Base-by-base conservation (phyloP, 2,888 invertebrate species). In the Hypena proboscidalis region DNA sequence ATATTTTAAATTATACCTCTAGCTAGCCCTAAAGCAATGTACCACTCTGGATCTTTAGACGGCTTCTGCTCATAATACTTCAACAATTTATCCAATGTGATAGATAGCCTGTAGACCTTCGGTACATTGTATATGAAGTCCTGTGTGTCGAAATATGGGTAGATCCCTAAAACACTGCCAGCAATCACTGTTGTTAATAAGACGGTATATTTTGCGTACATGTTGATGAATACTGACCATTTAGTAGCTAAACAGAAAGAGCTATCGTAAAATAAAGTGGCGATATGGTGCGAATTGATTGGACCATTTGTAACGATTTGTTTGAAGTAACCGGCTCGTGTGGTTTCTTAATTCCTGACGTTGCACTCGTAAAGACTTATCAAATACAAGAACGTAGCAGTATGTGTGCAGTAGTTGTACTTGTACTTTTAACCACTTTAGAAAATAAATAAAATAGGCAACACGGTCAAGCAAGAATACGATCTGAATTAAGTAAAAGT, bases 81-180 rank as follows among this genome's bases (percentile, higher is more conserved):
- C 44, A 90, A 59, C 37, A 90, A 52, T 53, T 83, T 89, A 30
- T 90, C 90, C 30, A 90, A 63, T 0, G 87, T 85, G 1, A 90
- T 77, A 3, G 88, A 86, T 53, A 90, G 79, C 54, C 90, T 76
- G 40, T 78, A 90, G 9, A 89, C 90, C 67, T 90, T 90, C 0
- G 90, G 90, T n/a, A 90, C 77, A 70, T 90, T 90, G 42, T 90
- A 90, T 22, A 90, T 90, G 48, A 90, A 90, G 45, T 90, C 90
- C 58, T 90, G 90, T 1, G 90, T 90, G 48, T 90, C 90, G 43
- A 90, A 90, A 47, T 88, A 90, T 1, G 90, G 90, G 52, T 90
- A 90, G 41, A 90, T 89, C 20, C 77, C 74, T n/a, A 57, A 47
- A 39, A 58, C 62, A 14, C 47, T 37, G 3, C 63, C 48, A 2